phyloP scores from a whole-genome alignment of 2,113 vertebrate species.

The Orientallactaga bullata region DNA sequence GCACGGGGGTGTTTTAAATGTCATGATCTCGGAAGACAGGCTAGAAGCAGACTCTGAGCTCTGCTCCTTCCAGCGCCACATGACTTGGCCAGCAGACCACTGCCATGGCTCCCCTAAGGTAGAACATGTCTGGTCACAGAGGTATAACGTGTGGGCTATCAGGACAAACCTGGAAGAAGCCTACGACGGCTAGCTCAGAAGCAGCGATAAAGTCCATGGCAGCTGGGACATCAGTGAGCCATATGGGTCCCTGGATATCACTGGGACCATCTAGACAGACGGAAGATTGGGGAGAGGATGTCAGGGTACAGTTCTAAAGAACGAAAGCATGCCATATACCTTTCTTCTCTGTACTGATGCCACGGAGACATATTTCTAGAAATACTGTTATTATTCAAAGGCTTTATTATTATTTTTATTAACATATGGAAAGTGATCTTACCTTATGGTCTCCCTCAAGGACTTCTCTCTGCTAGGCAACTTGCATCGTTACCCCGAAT shows the following conservation, averaged over 20 bases:
- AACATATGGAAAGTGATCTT: not conserved
- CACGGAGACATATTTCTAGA: not conserved
- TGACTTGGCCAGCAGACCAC: not conserved
- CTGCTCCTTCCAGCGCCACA: not conserved
- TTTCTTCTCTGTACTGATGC: not conserved
- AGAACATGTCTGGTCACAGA: not conserved
- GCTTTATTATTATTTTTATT: not conserved
- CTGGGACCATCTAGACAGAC: not conserved
- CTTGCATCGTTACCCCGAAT: not conserved
- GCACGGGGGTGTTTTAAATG: not conserved
- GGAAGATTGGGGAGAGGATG: not conserved
- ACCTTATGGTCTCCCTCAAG: not conserved
- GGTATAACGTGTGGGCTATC: not conserved
- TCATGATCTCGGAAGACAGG: not conserved
- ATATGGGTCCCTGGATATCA: conserved; percentile 56
- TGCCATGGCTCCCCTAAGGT: not conserved
- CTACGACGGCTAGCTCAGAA: conserved; percentile 92
- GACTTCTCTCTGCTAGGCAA: not conserved
- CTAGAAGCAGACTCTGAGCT: not conserved
- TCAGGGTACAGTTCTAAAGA: not conserved
- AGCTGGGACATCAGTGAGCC: conserved; percentile 84
- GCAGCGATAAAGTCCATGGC: conserved; percentile 88
- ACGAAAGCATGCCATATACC: not conserved
- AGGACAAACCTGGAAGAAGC: conserved; percentile 94
- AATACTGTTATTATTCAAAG: not conserved